These are phyloP conservation scores for Drosophila parthenogenetica DNA, from an alignment of 2,888 invertebrate species.

Conservation along the genomic window DNA sequence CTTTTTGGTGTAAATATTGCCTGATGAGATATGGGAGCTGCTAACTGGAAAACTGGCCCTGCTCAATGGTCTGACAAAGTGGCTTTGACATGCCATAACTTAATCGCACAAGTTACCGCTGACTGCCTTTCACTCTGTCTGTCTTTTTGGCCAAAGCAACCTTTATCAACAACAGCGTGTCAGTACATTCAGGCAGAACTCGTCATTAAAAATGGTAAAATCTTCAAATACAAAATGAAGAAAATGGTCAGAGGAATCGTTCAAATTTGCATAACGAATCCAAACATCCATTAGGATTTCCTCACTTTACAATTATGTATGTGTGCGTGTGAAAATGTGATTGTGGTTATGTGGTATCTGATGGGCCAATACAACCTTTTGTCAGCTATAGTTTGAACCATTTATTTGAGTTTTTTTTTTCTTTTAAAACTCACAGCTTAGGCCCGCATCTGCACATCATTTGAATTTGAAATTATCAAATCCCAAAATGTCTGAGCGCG, in stretches of 20 bases:
- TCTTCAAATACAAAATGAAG: not conserved
- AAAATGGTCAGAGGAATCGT: conserved; percentile 4
- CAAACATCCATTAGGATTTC: conserved; percentile 21
- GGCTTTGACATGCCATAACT: conserved; percentile 56
- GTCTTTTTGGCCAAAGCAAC: conserved; percentile 14
- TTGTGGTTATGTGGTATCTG: conserved; percentile 21
- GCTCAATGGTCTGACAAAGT: conserved; percentile 60
- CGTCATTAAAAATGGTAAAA: conserved; percentile 30
- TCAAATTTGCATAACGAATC: conserved; percentile 53
- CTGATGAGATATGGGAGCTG: conserved; percentile 13
- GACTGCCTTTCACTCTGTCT: conserved; percentile 10
- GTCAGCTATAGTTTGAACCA: conserved; percentile 53
- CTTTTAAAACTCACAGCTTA: conserved; percentile 8
- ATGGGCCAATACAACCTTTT: conserved; percentile 46
- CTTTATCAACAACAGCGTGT: conserved; percentile 56
- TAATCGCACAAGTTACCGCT: conserved; percentile 39
- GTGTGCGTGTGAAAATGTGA: not conserved
- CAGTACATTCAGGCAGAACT: conserved; percentile 27
- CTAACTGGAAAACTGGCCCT: conserved; percentile 1
- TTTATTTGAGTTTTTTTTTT: conserved; percentile 14
- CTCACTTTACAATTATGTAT: conserved; percentile 2
- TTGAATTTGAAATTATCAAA: conserved; percentile 57
- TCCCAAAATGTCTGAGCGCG: conserved; percentile 54
- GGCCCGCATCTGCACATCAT: conserved; percentile 38
- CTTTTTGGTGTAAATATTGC: conserved; percentile 1